Conservation (phyloP, 53 echinoderm and acorn worm species). For the Temnopleurus reevesii region DNA sequence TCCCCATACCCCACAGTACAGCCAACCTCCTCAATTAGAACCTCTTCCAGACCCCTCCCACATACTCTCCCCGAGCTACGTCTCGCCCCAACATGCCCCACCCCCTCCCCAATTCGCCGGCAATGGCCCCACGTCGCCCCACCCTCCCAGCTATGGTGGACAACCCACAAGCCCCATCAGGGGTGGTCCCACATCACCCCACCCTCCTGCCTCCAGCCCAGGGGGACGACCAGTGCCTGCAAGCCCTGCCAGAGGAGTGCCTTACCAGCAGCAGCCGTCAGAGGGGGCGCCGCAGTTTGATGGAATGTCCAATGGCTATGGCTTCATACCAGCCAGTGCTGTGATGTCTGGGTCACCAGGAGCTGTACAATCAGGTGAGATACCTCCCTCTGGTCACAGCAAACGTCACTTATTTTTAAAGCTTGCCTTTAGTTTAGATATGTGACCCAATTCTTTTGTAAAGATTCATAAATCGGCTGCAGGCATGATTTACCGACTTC, state of each 20-base stretch:
- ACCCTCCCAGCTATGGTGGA: neutral
- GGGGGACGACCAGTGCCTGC: neutral
- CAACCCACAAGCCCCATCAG: neutral
- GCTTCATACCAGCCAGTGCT: constrained; percentile 50
- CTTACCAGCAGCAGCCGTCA: neutral
- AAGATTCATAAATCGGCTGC: no score
- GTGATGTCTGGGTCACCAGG: constrained; percentile 48
- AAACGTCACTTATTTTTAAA: no score
- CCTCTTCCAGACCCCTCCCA: constrained; percentile 51
- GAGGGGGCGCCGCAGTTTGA: neutral
- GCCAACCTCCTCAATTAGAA: constrained; percentile 5
- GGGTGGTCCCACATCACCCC: neutral
- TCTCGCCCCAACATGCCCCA: constrained; percentile 6
- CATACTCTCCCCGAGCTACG: constrained; percentile 31
- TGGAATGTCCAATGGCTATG: constrained; percentile 51
- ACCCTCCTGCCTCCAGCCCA: neutral
- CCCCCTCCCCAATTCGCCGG: constrained; percentile 18
- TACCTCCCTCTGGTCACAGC: constrained; percentile 32
- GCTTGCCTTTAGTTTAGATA: no score
- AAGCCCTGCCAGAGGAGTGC: constrained; percentile 24
- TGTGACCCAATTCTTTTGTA: no score
- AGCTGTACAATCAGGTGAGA: constrained; percentile 43
- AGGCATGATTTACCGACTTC: no score
- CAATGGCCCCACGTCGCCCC: neutral
- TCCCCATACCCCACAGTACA: neutral